Evolutionary conservation across 2,113 vertebrate genomes (phyloP).

Genomic region (Maccullochella peelii): DNA sequence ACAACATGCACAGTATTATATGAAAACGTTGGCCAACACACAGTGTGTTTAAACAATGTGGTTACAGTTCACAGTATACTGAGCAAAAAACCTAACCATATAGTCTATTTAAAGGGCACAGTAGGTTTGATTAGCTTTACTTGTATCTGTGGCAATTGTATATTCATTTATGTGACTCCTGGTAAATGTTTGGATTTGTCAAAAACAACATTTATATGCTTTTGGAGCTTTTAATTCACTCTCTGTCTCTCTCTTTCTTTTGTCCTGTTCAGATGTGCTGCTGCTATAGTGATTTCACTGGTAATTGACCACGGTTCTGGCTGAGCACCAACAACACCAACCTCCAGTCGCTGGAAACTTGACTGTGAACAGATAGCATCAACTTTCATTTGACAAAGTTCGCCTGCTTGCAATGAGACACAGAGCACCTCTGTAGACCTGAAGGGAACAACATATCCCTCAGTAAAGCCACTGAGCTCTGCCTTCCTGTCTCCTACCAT

Average conservation of each 20-base stretch:
- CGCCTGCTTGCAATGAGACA: conserved; percentile 41
- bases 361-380: conserved; percentile 66
- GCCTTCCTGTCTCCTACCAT: conserved; percentile 35
- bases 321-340: conserved; percentile 53
- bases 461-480: conserved; percentile 43
- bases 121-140: conserved; percentile 8
- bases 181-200: background rate
- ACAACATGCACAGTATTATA: conserved; percentile 15
- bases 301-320: conserved; percentile 77
- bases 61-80: conserved; percentile 22
- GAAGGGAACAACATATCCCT: conserved; percentile 24
- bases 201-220: background rate
- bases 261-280: conserved; percentile 29
- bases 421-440: conserved; percentile 42
- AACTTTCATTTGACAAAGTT: conserved; percentile 59
- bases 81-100: background rate
- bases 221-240: conserved; percentile 19
- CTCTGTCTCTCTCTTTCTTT: conserved; percentile 20
- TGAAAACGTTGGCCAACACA: conserved; percentile 1
- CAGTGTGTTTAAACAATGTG: conserved; percentile 8
- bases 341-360: conserved; percentile 58
- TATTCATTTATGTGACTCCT: conserved; percentile 5
- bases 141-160: background rate
- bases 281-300: conserved; percentile 76
- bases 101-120: background rate